Evolutionary conservation across 2,113 vertebrate species (phyloP).

Genomic region (Phainopepla nitens): DNA sequence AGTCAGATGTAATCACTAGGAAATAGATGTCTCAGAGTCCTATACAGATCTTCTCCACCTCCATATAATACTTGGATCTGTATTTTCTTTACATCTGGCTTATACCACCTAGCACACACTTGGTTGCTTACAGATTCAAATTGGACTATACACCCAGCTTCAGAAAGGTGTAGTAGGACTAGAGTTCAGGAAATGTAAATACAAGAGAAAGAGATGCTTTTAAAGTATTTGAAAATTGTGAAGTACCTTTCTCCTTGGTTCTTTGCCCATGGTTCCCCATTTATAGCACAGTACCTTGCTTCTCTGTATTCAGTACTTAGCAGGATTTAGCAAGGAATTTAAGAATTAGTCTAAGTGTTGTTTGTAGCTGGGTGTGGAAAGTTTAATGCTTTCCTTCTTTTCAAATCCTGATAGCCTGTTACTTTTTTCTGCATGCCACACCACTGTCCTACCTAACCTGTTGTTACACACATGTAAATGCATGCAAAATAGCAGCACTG

Average conservation of each 20-base stretch:
- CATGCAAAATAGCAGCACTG: not conserved
- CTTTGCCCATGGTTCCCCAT: fast-evolving
- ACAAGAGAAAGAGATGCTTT: not conserved
- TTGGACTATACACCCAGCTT: not conserved
- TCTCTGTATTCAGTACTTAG: not conserved
- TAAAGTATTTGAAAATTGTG: not conserved
- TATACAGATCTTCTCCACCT: not conserved
- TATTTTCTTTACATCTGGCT: not conserved
- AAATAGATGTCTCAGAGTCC: not conserved
- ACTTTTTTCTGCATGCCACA: not conserved
- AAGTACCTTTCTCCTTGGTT: not conserved
- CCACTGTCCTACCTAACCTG: not conserved
- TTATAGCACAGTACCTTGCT: not conserved
- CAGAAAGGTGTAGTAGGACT: not conserved
- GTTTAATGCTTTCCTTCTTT: not conserved
- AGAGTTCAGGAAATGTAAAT: not conserved
- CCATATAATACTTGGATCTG: not conserved
- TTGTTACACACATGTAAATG: not conserved
- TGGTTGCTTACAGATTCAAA: not conserved
- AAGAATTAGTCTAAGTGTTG: not conserved
- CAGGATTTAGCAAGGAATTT: not conserved
- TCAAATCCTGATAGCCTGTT: not conserved
- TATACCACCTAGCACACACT: not conserved
- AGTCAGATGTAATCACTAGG: not conserved
- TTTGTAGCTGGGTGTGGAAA: not conserved